phyloP scores from a whole-genome alignment of 2,888 invertebrate species.

The Dryococelus australis region DNA sequence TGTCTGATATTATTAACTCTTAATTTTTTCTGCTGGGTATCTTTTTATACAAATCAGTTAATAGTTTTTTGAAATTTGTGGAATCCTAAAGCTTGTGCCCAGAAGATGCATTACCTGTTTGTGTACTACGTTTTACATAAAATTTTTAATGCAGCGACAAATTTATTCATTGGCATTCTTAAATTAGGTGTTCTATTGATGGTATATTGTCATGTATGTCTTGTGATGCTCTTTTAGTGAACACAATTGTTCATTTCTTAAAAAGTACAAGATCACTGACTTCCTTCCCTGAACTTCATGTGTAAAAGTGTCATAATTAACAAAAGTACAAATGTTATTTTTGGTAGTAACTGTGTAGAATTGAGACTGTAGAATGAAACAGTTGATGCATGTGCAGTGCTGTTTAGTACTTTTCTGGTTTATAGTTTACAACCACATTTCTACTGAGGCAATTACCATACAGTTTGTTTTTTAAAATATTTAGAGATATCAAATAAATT shows the following conservation, averaged over 20 bases:
- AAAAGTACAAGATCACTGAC: constrained; percentile 9
- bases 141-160: no score
- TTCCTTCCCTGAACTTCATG: constrained; percentile 9
- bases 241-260: constrained; percentile 3
- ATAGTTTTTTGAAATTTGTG: no score
- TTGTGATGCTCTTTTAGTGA: not conserved
- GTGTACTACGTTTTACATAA: no score
- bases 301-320: constrained; percentile 4
- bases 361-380: not conserved
- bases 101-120: no score
- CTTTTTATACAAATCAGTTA: no score
- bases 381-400: not conserved
- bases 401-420: not conserved
- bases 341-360: not conserved
- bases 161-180: not conserved
- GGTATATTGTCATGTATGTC: not conserved
- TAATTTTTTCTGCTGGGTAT: no score
- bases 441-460: not conserved
- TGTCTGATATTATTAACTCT: no score
- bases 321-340: not conserved
- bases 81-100: no score
- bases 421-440: not conserved
- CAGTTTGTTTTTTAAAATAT: no score
- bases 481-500: no score
- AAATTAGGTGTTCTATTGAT: not conserved